Percentiles rank a stretch among this genome's conserved stretches.
These are phyloP conservation scores for Pachypeltis micranthus DNA, from an alignment of 1,140 invertebrate species.

Conservation along the genomic window DNA sequence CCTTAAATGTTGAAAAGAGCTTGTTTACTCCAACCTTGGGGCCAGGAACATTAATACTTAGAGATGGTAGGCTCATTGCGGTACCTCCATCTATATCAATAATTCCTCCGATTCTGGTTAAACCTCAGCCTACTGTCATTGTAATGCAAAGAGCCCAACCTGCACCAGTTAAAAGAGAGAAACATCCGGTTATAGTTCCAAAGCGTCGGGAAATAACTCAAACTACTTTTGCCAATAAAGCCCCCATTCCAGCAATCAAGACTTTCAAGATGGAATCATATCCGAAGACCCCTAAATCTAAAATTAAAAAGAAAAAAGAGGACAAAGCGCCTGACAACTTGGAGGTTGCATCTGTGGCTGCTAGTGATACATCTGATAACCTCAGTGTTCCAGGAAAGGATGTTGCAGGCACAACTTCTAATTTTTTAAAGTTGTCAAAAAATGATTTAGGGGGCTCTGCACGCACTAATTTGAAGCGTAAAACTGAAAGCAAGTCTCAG, in stretches of 20 bases:
- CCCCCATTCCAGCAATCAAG: constrained; percentile 53
- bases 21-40: constrained; percentile 15
- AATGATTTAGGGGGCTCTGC: no score
- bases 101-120: constrained; percentile 19
- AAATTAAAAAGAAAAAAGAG: constrained; percentile 24
- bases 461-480: no score
- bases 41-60: constrained; percentile 21
- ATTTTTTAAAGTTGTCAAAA: no score
- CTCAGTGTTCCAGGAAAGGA: no score
- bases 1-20: constrained; percentile 14
- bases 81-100: constrained; percentile 17
- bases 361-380: no score
- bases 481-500: no score
- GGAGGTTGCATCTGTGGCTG: no score
- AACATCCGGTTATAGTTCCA: constrained; percentile 11
- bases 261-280: constrained; percentile 33
- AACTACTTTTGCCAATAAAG: constrained; percentile 57
- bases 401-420: no score
- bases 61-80: constrained; percentile 22
- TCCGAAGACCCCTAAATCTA: constrained; percentile 31
- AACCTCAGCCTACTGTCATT: constrained; percentile 18
- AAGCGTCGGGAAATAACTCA: constrained; percentile 36
- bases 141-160: constrained; percentile 13
- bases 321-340: no score
- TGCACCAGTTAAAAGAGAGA: constrained; percentile 1